Conservation (phyloP, 2,113 vertebrate species). For the Datnioides undecimradiatus region DNA sequence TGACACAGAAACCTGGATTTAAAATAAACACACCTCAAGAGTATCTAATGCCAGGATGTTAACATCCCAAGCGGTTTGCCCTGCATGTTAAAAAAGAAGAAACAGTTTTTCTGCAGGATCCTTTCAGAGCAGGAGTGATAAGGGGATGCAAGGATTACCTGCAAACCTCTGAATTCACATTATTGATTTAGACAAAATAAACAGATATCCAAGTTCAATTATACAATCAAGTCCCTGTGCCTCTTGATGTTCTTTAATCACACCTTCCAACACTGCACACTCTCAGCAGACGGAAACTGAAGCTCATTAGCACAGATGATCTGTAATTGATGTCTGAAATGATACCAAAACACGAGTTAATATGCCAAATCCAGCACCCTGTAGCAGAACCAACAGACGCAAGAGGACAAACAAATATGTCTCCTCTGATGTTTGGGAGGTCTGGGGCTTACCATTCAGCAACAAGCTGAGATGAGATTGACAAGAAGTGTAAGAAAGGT, state of each 20-base stretch:
- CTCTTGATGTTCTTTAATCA: slow-evolving; percentile 60
- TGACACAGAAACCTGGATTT: slow-evolving; percentile 24
- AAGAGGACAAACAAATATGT: slow-evolving; percentile 60
- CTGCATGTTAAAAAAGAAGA: slow-evolving; percentile 3
- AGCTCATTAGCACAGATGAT: slow-evolving; percentile 73
- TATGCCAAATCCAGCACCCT: slow-evolving; percentile 64
- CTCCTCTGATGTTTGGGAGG: slow-evolving; percentile 51
- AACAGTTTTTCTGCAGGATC: neutral
- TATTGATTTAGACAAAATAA: slow-evolving; percentile 54
- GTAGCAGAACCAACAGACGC: slow-evolving; percentile 51
- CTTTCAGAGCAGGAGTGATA: slow-evolving; percentile 5
- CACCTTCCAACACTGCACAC: slow-evolving; percentile 37
- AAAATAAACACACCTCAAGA: neutral
- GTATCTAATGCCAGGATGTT: neutral
- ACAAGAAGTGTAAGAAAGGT: slow-evolving; percentile 37
- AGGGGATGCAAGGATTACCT: slow-evolving; percentile 20
- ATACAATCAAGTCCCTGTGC: slow-evolving; percentile 50
- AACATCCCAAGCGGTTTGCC: neutral
- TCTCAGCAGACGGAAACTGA: slow-evolving; percentile 53
- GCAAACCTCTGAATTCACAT: neutral
- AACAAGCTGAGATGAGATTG: slow-evolving; percentile 41
- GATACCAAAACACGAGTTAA: slow-evolving; percentile 73
- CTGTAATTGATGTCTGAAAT: slow-evolving; percentile 68
- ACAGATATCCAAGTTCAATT: slow-evolving; percentile 55
- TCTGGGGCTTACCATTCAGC: slow-evolving; percentile 39